Evolutionary conservation across 2,113 vertebrate genomes (phyloP).

Genomic region (Opisthocomus hoazin): DNA sequence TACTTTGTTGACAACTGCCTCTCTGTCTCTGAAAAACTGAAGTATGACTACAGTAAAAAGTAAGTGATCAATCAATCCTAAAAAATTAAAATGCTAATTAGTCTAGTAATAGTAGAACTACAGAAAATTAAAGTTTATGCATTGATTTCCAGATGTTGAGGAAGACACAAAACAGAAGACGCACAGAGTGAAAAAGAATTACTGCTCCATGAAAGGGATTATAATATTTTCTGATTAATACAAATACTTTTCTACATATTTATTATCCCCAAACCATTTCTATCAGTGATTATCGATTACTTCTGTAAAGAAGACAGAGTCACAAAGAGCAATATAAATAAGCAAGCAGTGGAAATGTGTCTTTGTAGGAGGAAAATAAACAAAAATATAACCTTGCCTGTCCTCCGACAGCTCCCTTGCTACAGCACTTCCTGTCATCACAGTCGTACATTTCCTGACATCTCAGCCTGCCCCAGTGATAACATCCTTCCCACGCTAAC

Average conservation of each 20-base stretch:
- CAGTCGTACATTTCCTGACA: not conserved
- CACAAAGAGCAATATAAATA: not conserved
- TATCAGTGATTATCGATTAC: not conserved
- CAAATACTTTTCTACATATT: not conserved
- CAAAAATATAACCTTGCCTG: not conserved
- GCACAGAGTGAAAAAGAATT: not conserved
- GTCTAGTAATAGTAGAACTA: not conserved
- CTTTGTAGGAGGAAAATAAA: not conserved
- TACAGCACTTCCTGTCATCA: not conserved
- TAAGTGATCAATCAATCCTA: not conserved
- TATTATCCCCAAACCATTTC: not conserved
- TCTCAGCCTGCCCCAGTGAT: not conserved
- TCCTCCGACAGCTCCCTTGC: not conserved
- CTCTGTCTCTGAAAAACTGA: not conserved
- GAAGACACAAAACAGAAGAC: not conserved
- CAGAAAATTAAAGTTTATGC: not conserved
- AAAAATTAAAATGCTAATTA: not conserved
- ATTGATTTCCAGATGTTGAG: not conserved
- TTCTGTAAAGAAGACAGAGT: not conserved
- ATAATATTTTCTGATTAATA: not conserved
- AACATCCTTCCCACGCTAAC: not conserved
- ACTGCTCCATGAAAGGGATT: not conserved
- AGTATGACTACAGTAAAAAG: not conserved
- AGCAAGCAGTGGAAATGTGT: not conserved
- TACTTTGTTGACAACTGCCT: not conserved